A percentile compares a stretch with the other conserved stretches of the same genome.
Evolutionary conservation across 2,888 invertebrate genomes (phyloP).

Genomic region (Zeuzera pyrina): DNA sequence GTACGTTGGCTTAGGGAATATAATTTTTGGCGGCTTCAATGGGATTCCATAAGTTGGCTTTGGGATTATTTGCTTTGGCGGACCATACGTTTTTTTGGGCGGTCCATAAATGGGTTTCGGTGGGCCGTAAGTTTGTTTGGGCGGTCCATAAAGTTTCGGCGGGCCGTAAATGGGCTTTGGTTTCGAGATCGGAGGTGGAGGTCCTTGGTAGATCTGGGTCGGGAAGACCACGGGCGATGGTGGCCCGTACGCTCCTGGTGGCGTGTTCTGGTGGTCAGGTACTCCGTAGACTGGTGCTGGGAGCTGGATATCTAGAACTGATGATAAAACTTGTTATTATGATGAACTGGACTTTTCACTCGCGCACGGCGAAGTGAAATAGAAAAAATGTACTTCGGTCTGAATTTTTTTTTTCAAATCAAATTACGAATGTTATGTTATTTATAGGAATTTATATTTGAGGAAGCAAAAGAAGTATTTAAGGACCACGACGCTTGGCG

Average conservation of each 20-base stretch:
- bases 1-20: slow-evolving; percentile 36
- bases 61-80: slow-evolving; percentile 37
- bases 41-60: slow-evolving; percentile 49
- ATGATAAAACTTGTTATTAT: no score
- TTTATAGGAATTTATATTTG: no score
- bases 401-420: no score
- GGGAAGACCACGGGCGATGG: slow-evolving; percentile 63
- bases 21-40: slow-evolving; percentile 39
- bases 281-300: slow-evolving; percentile 75
- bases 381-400: no score
- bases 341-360: no score
- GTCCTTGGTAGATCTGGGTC: slow-evolving; percentile 56
- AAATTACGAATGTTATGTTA: no score
- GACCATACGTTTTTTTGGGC: slow-evolving; percentile 42
- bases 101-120: slow-evolving; percentile 48
- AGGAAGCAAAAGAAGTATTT: no score
- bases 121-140: slow-evolving; percentile 53
- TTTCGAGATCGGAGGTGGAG: slow-evolving; percentile 59
- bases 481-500: no score
- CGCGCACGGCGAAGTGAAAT: no score
- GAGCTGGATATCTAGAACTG: slow-evolving; percentile 52
- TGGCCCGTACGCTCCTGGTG: slow-evolving; percentile 59
- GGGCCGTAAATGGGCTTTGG: slow-evolving; percentile 45
- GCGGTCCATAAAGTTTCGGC: slow-evolving; percentile 60
- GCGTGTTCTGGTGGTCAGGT: slow-evolving; percentile 57